phyloP scores from a whole-genome alignment of 2,113 vertebrate genomes.

The Cinclus cinclus region DNA sequence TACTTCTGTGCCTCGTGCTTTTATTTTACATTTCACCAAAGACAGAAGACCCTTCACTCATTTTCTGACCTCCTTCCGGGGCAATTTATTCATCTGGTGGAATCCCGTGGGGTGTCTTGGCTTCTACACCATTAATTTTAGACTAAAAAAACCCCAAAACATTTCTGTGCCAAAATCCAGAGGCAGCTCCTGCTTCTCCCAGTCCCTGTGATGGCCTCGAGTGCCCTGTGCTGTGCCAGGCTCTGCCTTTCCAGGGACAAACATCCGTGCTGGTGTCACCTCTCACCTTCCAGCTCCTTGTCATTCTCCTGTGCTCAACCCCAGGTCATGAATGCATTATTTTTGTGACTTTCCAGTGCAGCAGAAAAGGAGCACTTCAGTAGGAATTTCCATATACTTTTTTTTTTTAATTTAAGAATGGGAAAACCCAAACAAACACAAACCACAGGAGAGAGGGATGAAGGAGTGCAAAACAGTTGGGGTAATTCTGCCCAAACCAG shows the following conservation, averaged over 20 bases:
- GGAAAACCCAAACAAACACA: not conserved
- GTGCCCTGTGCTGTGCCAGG: not conserved
- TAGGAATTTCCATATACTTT: fast-evolving
- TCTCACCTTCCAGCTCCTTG: not conserved
- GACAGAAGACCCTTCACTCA: not conserved
- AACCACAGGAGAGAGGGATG: not conserved
- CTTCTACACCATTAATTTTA: not conserved
- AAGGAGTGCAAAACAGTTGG: not conserved
- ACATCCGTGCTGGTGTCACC: not conserved
- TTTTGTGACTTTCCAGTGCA: not conserved
- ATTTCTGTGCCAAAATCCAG: not conserved
- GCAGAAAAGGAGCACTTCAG: not conserved
- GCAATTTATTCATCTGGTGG: not conserved
- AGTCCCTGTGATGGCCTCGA: not conserved
- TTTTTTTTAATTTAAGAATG: not conserved
- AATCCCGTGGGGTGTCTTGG: not conserved
- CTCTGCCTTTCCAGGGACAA: too few relatives aligned
- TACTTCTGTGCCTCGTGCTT: fast-evolving
- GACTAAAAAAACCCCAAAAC: not conserved
- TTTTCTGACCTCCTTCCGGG: not conserved
- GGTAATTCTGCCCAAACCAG: not conserved
- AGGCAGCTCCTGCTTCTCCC: not conserved
- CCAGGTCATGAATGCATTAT: not conserved
- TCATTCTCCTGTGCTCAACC: not conserved
- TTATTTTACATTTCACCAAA: not conserved